A percentile compares a stretch with the other conserved stretches of the same genome.
Evolutionary conservation across 2,797 vertebrate genomes (phyloP).

Genomic region (Neosilurus hyrtlii): DNA sequence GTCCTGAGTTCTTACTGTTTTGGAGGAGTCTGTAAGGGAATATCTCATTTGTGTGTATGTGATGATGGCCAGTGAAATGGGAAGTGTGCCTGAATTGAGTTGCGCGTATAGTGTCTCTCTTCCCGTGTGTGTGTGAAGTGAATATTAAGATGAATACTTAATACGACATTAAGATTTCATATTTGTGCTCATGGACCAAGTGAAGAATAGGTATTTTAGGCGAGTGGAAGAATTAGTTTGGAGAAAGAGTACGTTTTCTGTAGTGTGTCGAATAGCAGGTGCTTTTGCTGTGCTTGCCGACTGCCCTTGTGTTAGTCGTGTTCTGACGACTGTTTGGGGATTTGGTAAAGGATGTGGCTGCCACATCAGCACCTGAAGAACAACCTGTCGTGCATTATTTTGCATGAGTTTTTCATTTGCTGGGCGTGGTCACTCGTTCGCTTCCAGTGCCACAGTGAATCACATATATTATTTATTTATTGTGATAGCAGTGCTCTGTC

Average conservation of each 20-base stretch:
- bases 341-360: neutral
- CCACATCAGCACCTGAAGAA: neutral
- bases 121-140: too few species aligned
- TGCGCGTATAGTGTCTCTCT: too few species aligned
- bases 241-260: too few species aligned
- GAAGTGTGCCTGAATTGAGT: neutral
- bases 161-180: neutral
- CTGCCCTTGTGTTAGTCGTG: neutral
- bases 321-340: neutral
- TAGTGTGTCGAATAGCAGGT: neutral
- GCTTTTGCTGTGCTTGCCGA: neutral
- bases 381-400: neutral
- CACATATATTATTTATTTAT: neutral
- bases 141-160: constrained; percentile 3
- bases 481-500: neutral
- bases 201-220: neutral
- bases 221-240: neutral
- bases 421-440: neutral
- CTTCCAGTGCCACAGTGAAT: neutral
- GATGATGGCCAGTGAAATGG: neutral
- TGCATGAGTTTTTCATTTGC: constrained; percentile 2
- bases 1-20: neutral
- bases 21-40: neutral
- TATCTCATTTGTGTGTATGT: neutral
- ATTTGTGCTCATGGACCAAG: neutral